Evolutionary conservation across 2,797 vertebrate genomes (phyloP).

Genomic region (Paramormyrops hopkinsi): DNA sequence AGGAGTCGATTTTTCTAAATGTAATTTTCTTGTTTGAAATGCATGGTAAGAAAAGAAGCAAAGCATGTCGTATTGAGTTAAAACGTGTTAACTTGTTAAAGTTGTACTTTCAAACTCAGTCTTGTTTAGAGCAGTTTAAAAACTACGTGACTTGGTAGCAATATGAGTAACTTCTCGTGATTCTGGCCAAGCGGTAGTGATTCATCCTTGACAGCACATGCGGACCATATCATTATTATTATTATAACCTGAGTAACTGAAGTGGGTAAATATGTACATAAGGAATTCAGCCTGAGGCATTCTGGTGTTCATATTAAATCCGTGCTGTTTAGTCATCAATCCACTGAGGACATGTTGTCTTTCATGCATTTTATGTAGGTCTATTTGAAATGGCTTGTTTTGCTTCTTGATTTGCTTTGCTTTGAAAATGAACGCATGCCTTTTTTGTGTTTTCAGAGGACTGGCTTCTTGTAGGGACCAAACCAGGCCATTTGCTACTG

Average conservation of each 20-base stretch:
- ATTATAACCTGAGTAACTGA: not conserved
- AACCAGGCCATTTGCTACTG: conserved; percentile 91
- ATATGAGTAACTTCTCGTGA: not conserved
- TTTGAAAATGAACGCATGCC: not conserved
- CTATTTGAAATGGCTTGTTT: not conserved
- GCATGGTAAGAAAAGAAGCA: not conserved
- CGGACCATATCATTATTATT: not conserved
- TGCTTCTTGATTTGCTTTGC: not conserved
- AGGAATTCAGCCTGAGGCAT: not conserved
- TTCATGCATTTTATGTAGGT: not conserved
- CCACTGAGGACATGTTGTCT: not conserved
- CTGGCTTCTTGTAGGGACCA: conserved; percentile 95
- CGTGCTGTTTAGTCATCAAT: not conserved
- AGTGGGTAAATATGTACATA: not conserved
- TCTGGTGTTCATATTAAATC: not conserved
- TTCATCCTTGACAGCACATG: not conserved
- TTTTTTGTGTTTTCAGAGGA: conserved; percentile 68
- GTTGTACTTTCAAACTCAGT: not conserved
- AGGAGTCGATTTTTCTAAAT: not conserved
- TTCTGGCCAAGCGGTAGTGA: not conserved
- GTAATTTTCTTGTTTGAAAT: not conserved
- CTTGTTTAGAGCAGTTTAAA: not conserved
- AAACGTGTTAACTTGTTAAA: not conserved
- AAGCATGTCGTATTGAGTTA: not conserved
- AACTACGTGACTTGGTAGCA: not conserved